Percentiles rank a stretch among this genome's conserved stretches.
Conservation (phyloP, 1,140 invertebrate species). For the Helicoverpa armigera region DNA sequence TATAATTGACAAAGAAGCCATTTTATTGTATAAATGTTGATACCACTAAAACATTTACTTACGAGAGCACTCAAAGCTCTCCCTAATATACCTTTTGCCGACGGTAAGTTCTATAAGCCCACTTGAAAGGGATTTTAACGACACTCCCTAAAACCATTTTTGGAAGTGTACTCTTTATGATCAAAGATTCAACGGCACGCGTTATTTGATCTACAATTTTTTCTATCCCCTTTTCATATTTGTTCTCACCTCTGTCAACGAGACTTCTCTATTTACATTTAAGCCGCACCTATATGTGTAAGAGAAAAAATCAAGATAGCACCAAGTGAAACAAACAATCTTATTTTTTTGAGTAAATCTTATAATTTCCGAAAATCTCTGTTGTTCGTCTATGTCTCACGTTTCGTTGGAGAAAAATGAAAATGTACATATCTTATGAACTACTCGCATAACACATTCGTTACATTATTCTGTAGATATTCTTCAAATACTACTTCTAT, state of each 20-base stretch:
- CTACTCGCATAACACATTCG: conserved; percentile 25
- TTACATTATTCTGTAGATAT: conserved; percentile 29
- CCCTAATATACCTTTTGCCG: conserved; percentile 2
- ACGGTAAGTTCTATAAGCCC: conserved; percentile 13
- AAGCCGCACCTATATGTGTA: not conserved
- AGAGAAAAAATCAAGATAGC: not conserved
- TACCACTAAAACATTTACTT: not conserved
- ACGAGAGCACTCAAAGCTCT: conserved; percentile 3
- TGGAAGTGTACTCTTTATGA: conserved; percentile 33
- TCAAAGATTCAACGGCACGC: conserved; percentile 42
- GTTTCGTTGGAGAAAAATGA: conserved; percentile 32
- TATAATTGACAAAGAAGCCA: not conserved
- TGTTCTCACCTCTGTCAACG: conserved; percentile 38
- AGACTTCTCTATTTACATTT: conserved; percentile 40
- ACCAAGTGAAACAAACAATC: not conserved
- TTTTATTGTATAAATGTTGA: conserved; percentile 9
- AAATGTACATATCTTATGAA: conserved; percentile 42
- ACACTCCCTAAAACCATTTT: conserved; percentile 31
- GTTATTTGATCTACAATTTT: conserved; percentile 46
- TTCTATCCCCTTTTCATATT: conserved; percentile 24
- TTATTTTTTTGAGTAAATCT: conserved; percentile 24
- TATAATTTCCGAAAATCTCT: conserved; percentile 40
- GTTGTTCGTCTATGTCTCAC: conserved; percentile 27
- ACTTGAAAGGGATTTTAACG: conserved; percentile 45
- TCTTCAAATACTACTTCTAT: conserved; percentile 30